Evolutionary conservation across 2,113 vertebrate genomes (phyloP), one percentile per base, ranked within the genome.

Genomic region (Esox niger): DNA sequence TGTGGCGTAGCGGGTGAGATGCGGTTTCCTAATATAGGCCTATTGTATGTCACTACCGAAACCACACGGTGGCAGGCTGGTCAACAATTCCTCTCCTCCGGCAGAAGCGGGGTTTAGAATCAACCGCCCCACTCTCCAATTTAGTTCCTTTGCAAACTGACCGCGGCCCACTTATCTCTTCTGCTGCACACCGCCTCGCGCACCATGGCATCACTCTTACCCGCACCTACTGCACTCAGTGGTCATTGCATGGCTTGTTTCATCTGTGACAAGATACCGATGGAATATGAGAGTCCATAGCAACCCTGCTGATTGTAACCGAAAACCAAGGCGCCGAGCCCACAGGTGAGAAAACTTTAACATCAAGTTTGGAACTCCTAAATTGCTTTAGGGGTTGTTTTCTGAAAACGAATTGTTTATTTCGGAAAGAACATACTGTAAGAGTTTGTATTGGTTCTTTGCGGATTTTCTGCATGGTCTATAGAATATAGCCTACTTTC

Each of bases 241-340:
- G 20, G 30, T 15, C n/a, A 52, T 35, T 26, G 6, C 43, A 17
- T 59, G 58, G 6, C 26, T n/a, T 27, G 43, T 54, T 26, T 35
- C 30, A n/a, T 59, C 56, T 26, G 43, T 49, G 64, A 49, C 32
- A 30, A 52, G 15, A 52, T 52, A 21, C 49, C 47, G 46, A 54
- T 17, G 47, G 71, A 73, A 73, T 30, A 73, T 73, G 71, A 62
- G 65, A 55, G 59, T n/a, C 64, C 33, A 4, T 73, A 68, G 65
- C 47, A 62, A 60, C 59, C 30, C 71, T n/a, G 59, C 32, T 35
- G 31, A 33, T 52, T 47, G 49, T 63, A 46, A 49, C 49, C 20
- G 31, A 68, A 46, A 55, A 57, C 59, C 32, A 52, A 67, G 65
- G 58, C 11, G 35, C 64, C 31, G 47, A 56, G 32, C 71, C 60